These are phyloP conservation scores for Atherinosoma microstoma DNA, from an alignment of 2,797 vertebrate genomes.

Conservation along the genomic window DNA sequence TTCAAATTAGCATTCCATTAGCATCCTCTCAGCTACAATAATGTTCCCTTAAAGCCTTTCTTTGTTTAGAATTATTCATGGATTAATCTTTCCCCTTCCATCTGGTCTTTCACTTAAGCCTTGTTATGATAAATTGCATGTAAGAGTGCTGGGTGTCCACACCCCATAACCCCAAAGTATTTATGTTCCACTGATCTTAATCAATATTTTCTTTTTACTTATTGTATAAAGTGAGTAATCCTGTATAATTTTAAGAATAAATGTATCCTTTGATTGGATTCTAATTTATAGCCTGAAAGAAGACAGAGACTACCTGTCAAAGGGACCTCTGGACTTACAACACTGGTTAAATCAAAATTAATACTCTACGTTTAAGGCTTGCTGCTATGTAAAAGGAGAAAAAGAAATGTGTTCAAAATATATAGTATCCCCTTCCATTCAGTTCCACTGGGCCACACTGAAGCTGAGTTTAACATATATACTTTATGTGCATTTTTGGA, in stretches of 20 bases:
- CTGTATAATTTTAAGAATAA: slow-evolving; percentile 23
- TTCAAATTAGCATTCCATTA: slow-evolving; percentile 66
- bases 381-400: slow-evolving; percentile 23
- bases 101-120: slow-evolving; percentile 57
- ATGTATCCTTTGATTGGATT: slow-evolving; percentile 27
- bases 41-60: slow-evolving; percentile 50
- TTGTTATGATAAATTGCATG: slow-evolving; percentile 63
- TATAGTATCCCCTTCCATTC: neutral
- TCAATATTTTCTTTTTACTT: slow-evolving; percentile 41
- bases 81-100: slow-evolving; percentile 70
- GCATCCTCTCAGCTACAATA: slow-evolving; percentile 52
- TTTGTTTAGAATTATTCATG: slow-evolving; percentile 68
- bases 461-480: slow-evolving; percentile 24
- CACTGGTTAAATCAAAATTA: too few species aligned
- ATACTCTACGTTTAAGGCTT: neutral
- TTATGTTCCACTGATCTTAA: slow-evolving; percentile 41
- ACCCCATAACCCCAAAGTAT: slow-evolving; percentile 24
- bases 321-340: too few species aligned
- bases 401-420: slow-evolving; percentile 8
- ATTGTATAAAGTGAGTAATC: slow-evolving; percentile 6
- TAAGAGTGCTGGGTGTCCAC: slow-evolving; percentile 11
- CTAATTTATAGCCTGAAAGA: slow-evolving; percentile 38
- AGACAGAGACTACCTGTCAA: slow-evolving; percentile 38
- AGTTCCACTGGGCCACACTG: slow-evolving; percentile 13
- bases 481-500: slow-evolving; percentile 15